A percentile compares a stretch with the other conserved stretches of the same genome.
Evolutionary conservation across 2,113 vertebrate species (phyloP).

Genomic region (Anguilla rostrata): DNA sequence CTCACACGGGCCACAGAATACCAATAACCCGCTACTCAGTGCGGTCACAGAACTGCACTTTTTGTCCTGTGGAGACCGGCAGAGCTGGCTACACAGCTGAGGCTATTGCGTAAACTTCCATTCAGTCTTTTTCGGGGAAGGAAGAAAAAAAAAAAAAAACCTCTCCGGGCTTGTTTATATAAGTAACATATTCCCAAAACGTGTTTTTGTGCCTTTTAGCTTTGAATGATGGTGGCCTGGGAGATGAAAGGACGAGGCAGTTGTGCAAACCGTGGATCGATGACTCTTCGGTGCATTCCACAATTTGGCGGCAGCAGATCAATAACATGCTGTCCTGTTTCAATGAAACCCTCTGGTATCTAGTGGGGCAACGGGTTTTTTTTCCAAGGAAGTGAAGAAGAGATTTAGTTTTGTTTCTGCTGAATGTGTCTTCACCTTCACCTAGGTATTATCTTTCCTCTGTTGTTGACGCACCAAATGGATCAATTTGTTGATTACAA

Average conservation of each 20-base stretch:
- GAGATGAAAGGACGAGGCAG: slow-evolving; percentile 10
- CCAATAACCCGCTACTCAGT: background rate
- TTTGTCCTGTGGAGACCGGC: background rate
- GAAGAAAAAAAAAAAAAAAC: background rate
- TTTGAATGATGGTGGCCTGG: background rate
- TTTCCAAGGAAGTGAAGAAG: background rate
- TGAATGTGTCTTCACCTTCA: background rate
- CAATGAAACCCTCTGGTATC: background rate
- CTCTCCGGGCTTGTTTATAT: background rate
- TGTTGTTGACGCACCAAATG: background rate
- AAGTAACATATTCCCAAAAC: background rate
- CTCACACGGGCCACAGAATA: background rate
- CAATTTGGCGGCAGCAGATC: background rate
- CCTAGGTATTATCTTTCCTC: background rate
- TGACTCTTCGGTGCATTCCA: background rate
- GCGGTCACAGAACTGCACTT: background rate
- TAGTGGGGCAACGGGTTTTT: background rate
- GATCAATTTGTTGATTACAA: background rate
- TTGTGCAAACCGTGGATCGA: background rate
- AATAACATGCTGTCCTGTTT: background rate
- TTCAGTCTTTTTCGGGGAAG: slow-evolving; percentile 2
- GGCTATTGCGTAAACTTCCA: slow-evolving; percentile 10
- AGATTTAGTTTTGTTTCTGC: background rate
- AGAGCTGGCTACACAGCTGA: no score
- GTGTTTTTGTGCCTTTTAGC: slow-evolving; percentile 3